Percentiles rank a stretch among this genome's conserved stretches.
Evolutionary conservation across 2,888 invertebrate species (phyloP).

Genomic region (Callimorpha dominula): DNA sequence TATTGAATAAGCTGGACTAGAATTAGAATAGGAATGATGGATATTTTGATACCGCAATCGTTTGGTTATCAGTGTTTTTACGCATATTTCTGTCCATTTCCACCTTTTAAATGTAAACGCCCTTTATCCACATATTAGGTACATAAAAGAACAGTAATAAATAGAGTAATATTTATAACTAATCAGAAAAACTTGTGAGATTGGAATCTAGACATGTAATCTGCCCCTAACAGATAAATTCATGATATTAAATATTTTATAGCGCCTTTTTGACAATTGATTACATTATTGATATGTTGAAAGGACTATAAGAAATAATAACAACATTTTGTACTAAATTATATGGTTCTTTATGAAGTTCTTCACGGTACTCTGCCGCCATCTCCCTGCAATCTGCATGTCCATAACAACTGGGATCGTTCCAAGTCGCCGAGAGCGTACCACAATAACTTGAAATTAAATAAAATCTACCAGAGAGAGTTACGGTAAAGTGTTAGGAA

Average conservation of each 20-base stretch:
- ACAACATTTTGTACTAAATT: slow-evolving; percentile 44
- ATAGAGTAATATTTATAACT: background rate
- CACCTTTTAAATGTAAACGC: background rate
- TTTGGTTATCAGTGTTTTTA: background rate
- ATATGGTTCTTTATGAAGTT: slow-evolving; percentile 36
- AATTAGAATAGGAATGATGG: background rate
- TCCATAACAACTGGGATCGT: slow-evolving; percentile 67
- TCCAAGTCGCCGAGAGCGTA: slow-evolving; percentile 69
- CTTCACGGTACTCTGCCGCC: slow-evolving; percentile 55
- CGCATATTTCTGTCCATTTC: background rate
- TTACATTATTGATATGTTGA: background rate
- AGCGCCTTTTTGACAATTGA: background rate
- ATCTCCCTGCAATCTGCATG: slow-evolving; percentile 57
- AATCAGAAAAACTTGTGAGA: background rate
- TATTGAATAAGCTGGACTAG: background rate
- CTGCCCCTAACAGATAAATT: background rate
- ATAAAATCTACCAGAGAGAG: slow-evolving; percentile 77
- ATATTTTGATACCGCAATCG: background rate
- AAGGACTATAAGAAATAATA: background rate
- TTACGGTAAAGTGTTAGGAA: slow-evolving; percentile 75
- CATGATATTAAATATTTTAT: background rate
- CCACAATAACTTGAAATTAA: slow-evolving; percentile 76
- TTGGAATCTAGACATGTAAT: background rate
- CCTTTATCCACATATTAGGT: background rate
- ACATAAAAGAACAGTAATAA: background rate